phyloP scores from a whole-genome alignment of 1,140 invertebrate genomes.

The Myzus persicae region DNA sequence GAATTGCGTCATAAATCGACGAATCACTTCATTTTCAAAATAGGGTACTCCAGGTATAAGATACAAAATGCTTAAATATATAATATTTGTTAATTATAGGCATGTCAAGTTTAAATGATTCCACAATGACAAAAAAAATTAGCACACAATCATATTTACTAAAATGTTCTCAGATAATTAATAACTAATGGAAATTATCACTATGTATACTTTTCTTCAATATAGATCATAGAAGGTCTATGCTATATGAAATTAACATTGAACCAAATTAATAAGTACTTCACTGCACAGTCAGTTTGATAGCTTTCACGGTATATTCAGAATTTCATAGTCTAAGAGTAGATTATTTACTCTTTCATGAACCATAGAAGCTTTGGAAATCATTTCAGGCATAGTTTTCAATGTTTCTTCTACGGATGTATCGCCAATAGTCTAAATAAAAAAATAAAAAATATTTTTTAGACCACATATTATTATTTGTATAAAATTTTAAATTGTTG shows the following conservation, averaged over 20 bases:
- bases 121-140: background rate
- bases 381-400: constrained; percentile 43
- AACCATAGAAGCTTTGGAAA: constrained; percentile 32
- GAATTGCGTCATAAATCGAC: no score
- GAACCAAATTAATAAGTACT: background rate
- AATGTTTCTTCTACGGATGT: background rate
- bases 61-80: no score
- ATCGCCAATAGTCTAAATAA: constrained; percentile 17
- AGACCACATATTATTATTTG: constrained; percentile 54
- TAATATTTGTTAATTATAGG: no score
- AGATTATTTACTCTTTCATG: constrained; percentile 25
- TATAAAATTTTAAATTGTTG: background rate
- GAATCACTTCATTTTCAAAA: no score
- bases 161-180: background rate
- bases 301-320: background rate
- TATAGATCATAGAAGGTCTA: background rate
- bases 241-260: background rate
- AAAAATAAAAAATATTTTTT: constrained; percentile 62
- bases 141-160: background rate
- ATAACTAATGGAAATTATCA: background rate
- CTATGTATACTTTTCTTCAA: background rate
- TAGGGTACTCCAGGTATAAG: no score
- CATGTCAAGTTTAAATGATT: background rate
- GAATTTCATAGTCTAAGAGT: constrained; percentile 22
- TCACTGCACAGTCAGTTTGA: background rate